Evolutionary conservation across 2,797 vertebrate species (phyloP).

Genomic region (Hephaestus fuliginosus): DNA sequence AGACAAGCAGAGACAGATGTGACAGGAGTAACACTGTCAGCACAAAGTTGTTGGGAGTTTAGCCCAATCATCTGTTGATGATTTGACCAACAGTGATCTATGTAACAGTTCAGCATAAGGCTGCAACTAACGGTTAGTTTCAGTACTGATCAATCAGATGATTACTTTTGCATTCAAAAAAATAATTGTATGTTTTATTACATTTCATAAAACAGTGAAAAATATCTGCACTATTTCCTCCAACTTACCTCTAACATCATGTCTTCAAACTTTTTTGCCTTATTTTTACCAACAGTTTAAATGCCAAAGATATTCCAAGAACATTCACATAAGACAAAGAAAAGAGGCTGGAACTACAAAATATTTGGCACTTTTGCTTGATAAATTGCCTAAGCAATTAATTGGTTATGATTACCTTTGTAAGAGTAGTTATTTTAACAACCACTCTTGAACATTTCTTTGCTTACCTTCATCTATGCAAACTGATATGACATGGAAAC

Average conservation of each 20-base stretch:
- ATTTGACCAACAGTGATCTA: slow-evolving; percentile 1
- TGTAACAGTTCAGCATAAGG: neutral
- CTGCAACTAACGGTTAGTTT: neutral
- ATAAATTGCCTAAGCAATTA: neutral
- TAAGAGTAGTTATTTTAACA: neutral
- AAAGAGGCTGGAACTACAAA: neutral
- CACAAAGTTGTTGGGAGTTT: neutral
- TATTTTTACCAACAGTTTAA: neutral
- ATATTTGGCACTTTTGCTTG: neutral
- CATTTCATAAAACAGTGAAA: neutral
- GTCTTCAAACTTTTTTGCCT: neutral
- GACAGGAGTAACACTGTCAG: neutral
- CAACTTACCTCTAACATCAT: neutral
- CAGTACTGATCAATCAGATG: neutral
- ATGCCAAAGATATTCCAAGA: neutral
- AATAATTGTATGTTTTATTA: neutral
- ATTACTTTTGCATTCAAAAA: neutral
- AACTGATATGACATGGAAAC: no score
- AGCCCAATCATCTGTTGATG: neutral
- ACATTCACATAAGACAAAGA: neutral
- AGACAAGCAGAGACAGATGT: neutral
- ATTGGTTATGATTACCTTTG: no score
- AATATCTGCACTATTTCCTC: neutral
- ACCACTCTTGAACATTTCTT: no score
- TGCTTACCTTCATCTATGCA: neutral